Conservation (phyloP, 2,888 invertebrate genomes). For the Volucella zonaria region DNA sequence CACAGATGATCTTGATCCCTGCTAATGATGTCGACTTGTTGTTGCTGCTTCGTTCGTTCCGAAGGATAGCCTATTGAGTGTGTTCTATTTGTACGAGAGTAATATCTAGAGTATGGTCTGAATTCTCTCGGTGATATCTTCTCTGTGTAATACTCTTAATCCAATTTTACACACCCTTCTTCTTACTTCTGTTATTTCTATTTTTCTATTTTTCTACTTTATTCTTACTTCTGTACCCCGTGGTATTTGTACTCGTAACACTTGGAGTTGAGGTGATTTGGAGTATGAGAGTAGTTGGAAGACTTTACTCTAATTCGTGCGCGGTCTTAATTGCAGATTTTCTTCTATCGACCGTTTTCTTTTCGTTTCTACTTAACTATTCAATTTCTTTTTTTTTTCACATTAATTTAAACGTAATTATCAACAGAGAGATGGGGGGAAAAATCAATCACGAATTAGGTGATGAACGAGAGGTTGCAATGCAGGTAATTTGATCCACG, state of each 20-base stretch:
- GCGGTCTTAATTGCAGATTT: conserved; percentile 49
- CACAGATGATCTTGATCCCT: conserved; percentile 71
- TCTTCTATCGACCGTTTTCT: conserved; percentile 9
- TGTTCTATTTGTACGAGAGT: conserved; percentile 30
- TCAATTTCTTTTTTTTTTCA: conserved; percentile 11
- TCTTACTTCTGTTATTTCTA: conserved; percentile 11
- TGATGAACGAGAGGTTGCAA: conserved; percentile 29
- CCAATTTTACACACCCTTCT: conserved; percentile 57
- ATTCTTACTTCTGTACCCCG: background rate
- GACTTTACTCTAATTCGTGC: conserved; percentile 29
- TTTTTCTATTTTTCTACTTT: background rate
- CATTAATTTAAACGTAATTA: conserved; percentile 23
- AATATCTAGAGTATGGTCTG: conserved; percentile 54
- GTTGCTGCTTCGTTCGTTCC: background rate
- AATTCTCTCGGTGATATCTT: conserved; percentile 32
- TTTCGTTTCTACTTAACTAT: background rate
- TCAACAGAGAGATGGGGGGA: background rate
- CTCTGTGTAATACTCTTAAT: conserved; percentile 56
- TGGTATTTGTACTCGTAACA: conserved; percentile 2
- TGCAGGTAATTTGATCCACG: background rate
- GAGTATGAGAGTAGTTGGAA: conserved; percentile 29
- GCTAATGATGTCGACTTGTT: conserved; percentile 68
- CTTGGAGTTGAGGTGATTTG: conserved; percentile 28
- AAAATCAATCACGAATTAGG: conserved; percentile 35
- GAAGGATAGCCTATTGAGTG: conserved; percentile 4